These are phyloP conservation scores for Eleginops maclovinus DNA, from an alignment of 2,113 vertebrate genomes.

Conservation along the genomic window DNA sequence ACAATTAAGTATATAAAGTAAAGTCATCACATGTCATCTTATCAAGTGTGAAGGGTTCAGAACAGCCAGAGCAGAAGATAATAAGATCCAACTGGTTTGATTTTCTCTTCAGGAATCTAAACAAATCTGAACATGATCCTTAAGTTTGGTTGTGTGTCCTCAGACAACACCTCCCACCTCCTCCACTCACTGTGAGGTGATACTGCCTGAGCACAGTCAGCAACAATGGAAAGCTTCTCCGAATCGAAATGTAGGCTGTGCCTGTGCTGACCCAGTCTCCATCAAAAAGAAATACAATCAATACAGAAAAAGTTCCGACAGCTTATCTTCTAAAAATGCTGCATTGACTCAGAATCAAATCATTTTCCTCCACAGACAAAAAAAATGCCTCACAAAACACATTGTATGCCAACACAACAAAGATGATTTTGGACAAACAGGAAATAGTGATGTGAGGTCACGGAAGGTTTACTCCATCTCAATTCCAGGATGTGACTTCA, in stretches of 20 bases:
- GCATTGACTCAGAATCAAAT: not conserved
- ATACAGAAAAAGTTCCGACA: no score
- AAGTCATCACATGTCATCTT: not conserved
- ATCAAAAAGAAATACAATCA: not conserved
- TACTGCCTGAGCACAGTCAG: not conserved
- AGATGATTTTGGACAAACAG: constrained; percentile 62
- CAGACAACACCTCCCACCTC: constrained; percentile 24
- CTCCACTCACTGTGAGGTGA: constrained; percentile 5
- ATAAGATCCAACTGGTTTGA: not conserved
- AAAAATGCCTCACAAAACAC: not conserved
- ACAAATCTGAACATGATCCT: constrained; percentile 66
- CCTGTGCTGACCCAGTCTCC: not conserved
- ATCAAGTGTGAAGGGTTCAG: not conserved
- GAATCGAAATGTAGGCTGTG: not conserved
- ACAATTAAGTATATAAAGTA: not conserved
- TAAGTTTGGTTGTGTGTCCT: not conserved
- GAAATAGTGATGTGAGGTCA: constrained; percentile 61
- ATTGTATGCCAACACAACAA: not conserved
- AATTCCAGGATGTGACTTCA: constrained; percentile 80
- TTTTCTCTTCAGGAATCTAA: constrained; percentile 51
- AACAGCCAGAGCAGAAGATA: not conserved
- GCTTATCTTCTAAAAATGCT: not conserved
- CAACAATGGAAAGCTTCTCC: constrained; percentile 2
- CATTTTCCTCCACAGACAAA: not conserved
- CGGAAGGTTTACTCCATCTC: constrained; percentile 54